Base-by-base conservation (phyloP, 2,797 vertebrate genomes). In the Melanotaenia boesemani region DNA sequence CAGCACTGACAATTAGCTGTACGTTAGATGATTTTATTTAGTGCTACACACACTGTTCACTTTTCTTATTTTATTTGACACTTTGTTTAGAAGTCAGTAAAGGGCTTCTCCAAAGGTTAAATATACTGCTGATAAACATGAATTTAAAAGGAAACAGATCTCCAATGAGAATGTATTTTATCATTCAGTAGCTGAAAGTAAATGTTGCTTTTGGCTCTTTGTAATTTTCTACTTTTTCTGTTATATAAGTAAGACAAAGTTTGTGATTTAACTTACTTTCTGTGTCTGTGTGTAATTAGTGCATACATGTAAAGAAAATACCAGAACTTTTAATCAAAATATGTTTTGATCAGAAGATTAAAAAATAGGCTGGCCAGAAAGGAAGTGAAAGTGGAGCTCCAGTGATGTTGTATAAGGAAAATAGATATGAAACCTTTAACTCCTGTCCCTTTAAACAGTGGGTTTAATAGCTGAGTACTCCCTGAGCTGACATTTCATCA, bases 1-100 rank as follows among this genome's bases (percentile, higher is more conserved):
- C 76, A 73, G 28, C 63, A 34, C 55, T 88, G 86, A 89, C 79
- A 88, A 86, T 81, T 72, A 73, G 72, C 76, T 58, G 13, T 63
- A 34, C 13, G 16, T 20, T 5, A 0, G 10, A 24, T 44, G 70
- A 61, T 64, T 28, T 55, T 48, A 20, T 52, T 30, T 24, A 13
- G n/a, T 0, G 13, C 34, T 54, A 69, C 60, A 61, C 57, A 46
- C n/a, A 60, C 60, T 39, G 59, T 58, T 81, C 65, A 83, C 28
- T 67, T 76, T 56, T 7, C 55, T 34, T 61, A 44, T 56, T 76
- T 75, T 67, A 79, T 76, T 69, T 39, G 20, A 74, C 67, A 68
- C 50, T 77, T 62, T 75, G 67, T 74, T 46, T 13, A 60, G 3
- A 2, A 62, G 11, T 72, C 10, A 20, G 20, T 24, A 34, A 73